Conservation (phyloP, 1,140 invertebrate genomes). For the Elymnias hypermnestra region DNA sequence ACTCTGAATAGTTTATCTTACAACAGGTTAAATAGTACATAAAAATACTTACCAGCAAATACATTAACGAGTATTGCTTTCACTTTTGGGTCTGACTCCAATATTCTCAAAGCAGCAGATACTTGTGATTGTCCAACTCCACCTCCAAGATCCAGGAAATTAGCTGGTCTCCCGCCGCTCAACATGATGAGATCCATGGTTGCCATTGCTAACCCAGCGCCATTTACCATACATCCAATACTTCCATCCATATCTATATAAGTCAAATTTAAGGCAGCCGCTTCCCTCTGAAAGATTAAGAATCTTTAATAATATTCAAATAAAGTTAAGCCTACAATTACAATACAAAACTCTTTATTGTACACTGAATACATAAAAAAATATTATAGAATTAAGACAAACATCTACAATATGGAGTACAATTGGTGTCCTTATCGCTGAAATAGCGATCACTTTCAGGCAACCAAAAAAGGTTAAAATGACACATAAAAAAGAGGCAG, state of each 20-base stretch:
- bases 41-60: conserved; percentile 88
- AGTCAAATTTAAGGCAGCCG: conserved; percentile 92
- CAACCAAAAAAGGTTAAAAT: too few species aligned
- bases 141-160: conserved; percentile 97
- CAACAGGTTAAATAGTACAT: background rate
- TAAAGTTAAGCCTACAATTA: too few species aligned
- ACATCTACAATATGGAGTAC: too few species aligned
- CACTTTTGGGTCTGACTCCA: conserved; percentile 93
- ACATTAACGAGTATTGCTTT: conserved; percentile 98
- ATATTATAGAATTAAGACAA: too few species aligned
- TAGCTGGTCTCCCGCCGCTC: conserved; percentile 95
- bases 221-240: conserved; percentile 97
- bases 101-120: conserved; percentile 95
- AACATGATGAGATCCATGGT: conserved; percentile 99
- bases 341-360: too few species aligned
- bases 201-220: conserved; percentile 98
- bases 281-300: conserved; percentile 80
- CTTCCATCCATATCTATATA: conserved; percentile 99
- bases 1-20: too few species aligned
- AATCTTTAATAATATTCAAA: too few species aligned
- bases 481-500: too few species aligned
- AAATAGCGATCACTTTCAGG: too few species aligned
- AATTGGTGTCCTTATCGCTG: too few species aligned
- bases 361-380: too few species aligned
- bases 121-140: conserved; percentile 95